Percentiles rank a stretch among this genome's conserved stretches.
phyloP scores from a whole-genome alignment of 2,113 vertebrate species.

The Sinosuthora webbiana region DNA sequence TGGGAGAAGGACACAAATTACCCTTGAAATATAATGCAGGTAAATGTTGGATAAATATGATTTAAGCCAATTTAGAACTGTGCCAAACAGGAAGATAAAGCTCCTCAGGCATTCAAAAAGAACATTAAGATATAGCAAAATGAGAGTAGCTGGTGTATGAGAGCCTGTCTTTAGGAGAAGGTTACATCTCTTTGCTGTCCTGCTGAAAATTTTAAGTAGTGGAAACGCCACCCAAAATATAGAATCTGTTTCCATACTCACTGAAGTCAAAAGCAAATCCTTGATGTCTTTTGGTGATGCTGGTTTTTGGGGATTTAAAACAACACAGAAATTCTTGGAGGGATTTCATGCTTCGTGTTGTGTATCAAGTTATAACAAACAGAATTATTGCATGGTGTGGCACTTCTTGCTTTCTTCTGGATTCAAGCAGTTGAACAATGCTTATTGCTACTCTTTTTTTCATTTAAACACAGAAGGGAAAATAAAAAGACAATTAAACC shows the following conservation, averaged over 20 bases:
- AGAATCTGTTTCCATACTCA: neutral
- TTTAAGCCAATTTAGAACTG: conserved; percentile 69
- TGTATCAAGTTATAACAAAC: neutral
- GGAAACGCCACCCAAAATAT: neutral
- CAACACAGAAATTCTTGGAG: neutral
- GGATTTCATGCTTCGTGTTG: neutral
- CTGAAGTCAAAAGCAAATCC: neutral
- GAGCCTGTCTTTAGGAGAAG: conserved; percentile 63
- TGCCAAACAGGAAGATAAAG: conserved; percentile 74
- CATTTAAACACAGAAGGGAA: neutral
- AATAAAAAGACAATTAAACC: neutral
- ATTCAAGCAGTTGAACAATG: neutral
- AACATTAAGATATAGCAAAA: conserved; percentile 75
- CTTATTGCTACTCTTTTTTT: neutral
- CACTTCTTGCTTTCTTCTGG: neutral
- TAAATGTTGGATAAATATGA: conserved; percentile 71
- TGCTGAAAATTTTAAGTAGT: conserved; percentile 43
- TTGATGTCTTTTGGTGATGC: neutral
- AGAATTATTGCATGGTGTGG: neutral
- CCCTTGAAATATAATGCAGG: conserved; percentile 71
- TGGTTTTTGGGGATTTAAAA: neutral
- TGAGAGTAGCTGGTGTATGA: conserved; percentile 59
- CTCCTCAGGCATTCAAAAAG: conserved; percentile 71
- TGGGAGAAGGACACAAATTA: conserved; percentile 67
- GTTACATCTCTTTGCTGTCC: conserved; percentile 64